A percentile compares a stretch with the other conserved stretches of the same genome.
phyloP scores from a whole-genome alignment of 2,888 invertebrate species.

The Gymnocheta viridis region DNA sequence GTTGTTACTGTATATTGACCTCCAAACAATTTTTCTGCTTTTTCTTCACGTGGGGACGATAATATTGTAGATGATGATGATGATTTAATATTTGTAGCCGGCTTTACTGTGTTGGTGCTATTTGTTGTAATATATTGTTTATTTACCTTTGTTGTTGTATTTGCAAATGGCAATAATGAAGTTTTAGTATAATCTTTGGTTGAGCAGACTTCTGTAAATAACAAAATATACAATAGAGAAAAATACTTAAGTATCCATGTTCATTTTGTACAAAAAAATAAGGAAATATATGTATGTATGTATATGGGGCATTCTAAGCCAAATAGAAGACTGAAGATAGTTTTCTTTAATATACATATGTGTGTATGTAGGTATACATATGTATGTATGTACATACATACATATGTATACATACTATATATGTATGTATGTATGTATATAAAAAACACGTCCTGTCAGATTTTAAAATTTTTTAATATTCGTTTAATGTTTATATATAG shows the following conservation, averaged over 20 bases:
- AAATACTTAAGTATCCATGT: constrained; percentile 30
- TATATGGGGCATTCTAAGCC: no score
- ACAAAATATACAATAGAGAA: constrained; percentile 24
- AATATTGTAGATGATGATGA: constrained; percentile 67
- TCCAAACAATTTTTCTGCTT: constrained; percentile 79
- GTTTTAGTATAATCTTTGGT: constrained; percentile 70
- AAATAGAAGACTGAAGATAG: no score
- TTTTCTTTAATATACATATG: neutral
- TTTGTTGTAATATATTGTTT: constrained; percentile 67
- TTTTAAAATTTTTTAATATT: no score
- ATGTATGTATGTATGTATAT: neutral
- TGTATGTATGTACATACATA: neutral
- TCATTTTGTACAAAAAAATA: neutral
- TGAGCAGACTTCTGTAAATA: constrained; percentile 65
- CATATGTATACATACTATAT: neutral
- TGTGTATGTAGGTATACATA: neutral
- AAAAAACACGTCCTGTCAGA: neutral
- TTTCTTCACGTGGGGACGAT: constrained; percentile 74
- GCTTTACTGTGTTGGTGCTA: constrained; percentile 69
- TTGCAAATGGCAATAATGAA: constrained; percentile 62
- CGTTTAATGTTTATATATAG: no score
- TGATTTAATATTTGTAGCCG: constrained; percentile 59
- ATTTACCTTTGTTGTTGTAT: constrained; percentile 67
- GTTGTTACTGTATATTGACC: constrained; percentile 78
- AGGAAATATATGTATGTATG: neutral